Evolutionary conservation across 2,888 invertebrate species (phyloP).

Genomic region (Drosophila phalerata): DNA sequence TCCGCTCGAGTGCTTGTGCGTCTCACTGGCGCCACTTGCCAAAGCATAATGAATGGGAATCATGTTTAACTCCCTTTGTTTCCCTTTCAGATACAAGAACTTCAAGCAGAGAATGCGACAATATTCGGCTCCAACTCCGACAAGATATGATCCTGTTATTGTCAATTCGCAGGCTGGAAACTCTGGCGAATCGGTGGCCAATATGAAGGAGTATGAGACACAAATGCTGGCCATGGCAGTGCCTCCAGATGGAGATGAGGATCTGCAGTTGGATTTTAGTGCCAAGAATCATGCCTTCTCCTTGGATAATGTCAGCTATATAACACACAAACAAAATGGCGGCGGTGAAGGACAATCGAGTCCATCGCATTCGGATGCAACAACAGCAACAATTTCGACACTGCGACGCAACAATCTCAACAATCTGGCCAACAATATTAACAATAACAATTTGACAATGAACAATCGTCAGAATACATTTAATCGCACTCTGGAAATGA

Average conservation of each 20-base stretch:
- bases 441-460: conserved; percentile 79
- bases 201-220: conserved; percentile 97
- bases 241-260: conserved; percentile 93
- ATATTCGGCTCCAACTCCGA: conserved; percentile 89
- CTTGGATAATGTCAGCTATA: conserved; percentile 95
- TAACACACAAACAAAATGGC: conserved; percentile 90
- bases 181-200: conserved; percentile 86
- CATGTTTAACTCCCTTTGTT: too few relatives aligned
- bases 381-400: conserved; percentile 91
- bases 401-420: conserved; percentile 85
- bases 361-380: conserved; percentile 93
- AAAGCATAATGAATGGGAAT: too few relatives aligned
- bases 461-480: conserved; percentile 85
- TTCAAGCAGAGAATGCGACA: conserved; percentile 94
- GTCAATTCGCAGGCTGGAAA: conserved; percentile 86
- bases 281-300: conserved; percentile 95
- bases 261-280: conserved; percentile 94
- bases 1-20: too few relatives aligned
- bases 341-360: conserved; percentile 88
- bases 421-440: conserved; percentile 86
- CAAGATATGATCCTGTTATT: conserved; percentile 90
- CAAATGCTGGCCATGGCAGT: conserved; percentile 97
- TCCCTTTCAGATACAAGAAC: conserved; percentile 90
- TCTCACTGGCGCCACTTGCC: too few relatives aligned
- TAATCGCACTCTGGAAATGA: conserved; percentile 85